Evolutionary conservation across 1,140 invertebrate species (phyloP).

Genomic region (Metopolophium dirhodum): DNA sequence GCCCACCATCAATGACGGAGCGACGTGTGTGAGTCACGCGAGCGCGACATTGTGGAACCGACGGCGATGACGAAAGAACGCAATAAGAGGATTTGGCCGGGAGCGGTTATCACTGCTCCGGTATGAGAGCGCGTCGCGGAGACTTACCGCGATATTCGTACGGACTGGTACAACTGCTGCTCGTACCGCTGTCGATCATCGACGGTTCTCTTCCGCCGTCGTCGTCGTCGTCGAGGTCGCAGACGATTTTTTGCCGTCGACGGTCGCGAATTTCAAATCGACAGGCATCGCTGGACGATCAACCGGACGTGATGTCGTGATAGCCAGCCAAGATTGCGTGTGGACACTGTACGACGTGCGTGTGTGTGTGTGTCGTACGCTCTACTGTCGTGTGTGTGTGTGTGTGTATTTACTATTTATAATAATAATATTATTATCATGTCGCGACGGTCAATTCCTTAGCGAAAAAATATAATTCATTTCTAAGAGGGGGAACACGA

Average conservation of each 20-base stretch:
- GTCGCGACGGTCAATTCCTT: not conserved
- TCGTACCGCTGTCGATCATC: not conserved
- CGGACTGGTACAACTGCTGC: not conserved
- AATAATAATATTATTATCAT: not conserved
- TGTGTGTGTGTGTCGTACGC: not conserved
- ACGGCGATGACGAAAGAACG: slow-evolving; percentile 15
- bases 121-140: not conserved
- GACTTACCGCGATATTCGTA: not conserved
- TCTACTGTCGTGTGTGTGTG: not conserved
- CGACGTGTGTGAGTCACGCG: not conserved
- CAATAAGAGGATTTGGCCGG: not conserved
- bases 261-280: not conserved
- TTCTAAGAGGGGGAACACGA: not conserved
- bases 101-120: not conserved
- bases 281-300: not conserved
- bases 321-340: not conserved
- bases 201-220: not conserved
- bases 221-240: not conserved
- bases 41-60: not conserved
- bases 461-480: not conserved
- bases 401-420: not conserved
- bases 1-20: not conserved
- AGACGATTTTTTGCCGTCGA: not conserved
- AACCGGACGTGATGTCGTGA: not conserved
- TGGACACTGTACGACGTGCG: not conserved